A percentile compares a stretch with the other conserved stretches of the same genome.
These are phyloP conservation scores for Protomyctophum bolini DNA, from an alignment of 2,113 vertebrate species.

Conservation along the genomic window DNA sequence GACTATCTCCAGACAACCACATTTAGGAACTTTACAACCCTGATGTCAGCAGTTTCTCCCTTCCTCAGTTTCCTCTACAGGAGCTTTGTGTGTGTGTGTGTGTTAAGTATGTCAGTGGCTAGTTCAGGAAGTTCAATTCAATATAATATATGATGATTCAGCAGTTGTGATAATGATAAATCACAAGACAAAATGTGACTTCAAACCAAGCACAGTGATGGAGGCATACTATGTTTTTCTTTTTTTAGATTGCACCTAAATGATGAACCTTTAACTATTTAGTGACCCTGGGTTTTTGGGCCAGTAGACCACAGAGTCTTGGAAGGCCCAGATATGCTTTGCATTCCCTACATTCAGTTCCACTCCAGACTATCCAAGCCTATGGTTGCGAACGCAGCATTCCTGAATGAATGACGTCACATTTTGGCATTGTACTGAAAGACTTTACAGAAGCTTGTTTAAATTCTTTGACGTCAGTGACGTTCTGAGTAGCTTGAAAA, in stretches of 20 bases:
- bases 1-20: constrained; percentile 41
- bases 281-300: background rate
- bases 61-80: constrained; percentile 20
- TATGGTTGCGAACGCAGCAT: background rate
- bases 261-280: too few relatives aligned
- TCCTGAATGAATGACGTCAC: background rate
- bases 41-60: constrained; percentile 34
- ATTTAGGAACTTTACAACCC: constrained; percentile 17
- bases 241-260: too few relatives aligned
- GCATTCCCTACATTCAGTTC: constrained; percentile 3
- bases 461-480: too few relatives aligned
- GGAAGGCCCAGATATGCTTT: background rate
- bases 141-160: background rate
- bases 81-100: constrained; percentile 5
- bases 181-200: background rate
- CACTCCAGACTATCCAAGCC: background rate
- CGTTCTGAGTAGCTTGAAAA: too few relatives aligned
- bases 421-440: background rate
- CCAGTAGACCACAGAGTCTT: background rate
- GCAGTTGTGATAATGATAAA: background rate
- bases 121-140: too few relatives aligned
- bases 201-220: background rate
- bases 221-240: background rate
- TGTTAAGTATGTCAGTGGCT: too few relatives aligned
- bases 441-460: too few relatives aligned